Evolutionary conservation across 2,888 invertebrate species (phyloP).

Genomic region (Muschampia plurimacula): DNA sequence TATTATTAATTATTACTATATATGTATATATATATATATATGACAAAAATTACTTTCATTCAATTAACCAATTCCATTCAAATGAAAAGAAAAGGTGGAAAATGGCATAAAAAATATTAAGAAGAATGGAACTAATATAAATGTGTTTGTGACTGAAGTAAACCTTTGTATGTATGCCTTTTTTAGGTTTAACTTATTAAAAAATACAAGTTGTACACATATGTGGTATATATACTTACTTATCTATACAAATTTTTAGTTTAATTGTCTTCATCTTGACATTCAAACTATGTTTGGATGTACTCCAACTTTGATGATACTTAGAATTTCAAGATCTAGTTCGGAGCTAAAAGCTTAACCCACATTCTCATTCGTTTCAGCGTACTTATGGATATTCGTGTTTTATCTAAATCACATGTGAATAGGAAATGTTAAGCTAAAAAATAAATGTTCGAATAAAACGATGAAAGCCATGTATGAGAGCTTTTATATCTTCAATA

Average conservation of each 20-base stretch:
- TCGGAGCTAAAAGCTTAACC: constrained; percentile 34
- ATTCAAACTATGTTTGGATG: constrained; percentile 3
- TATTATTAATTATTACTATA: no score
- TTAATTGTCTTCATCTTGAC: neutral
- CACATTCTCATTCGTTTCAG: constrained; percentile 29
- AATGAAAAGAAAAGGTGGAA: no score
- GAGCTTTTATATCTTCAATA: neutral
- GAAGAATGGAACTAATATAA: no score
- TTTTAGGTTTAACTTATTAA: no score
- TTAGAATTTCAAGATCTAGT: constrained; percentile 29
- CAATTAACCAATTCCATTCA: no score
- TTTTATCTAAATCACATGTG: constrained; percentile 36
- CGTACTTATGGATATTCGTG: constrained; percentile 31
- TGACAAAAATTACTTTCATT: no score
- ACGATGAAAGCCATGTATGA: neutral
- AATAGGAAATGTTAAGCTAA: constrained; percentile 26
- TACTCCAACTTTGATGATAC: constrained; percentile 18
- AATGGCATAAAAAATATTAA: no score
- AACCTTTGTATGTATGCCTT: no score
- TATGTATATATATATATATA: no score
- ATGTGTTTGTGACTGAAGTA: no score
- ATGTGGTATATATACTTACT: neutral
- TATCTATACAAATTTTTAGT: neutral
- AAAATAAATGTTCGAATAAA: constrained; percentile 21
- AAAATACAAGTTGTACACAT: no score